Conservation (phyloP, 2,888 invertebrate species). For the Oligia fasciuncula region DNA sequence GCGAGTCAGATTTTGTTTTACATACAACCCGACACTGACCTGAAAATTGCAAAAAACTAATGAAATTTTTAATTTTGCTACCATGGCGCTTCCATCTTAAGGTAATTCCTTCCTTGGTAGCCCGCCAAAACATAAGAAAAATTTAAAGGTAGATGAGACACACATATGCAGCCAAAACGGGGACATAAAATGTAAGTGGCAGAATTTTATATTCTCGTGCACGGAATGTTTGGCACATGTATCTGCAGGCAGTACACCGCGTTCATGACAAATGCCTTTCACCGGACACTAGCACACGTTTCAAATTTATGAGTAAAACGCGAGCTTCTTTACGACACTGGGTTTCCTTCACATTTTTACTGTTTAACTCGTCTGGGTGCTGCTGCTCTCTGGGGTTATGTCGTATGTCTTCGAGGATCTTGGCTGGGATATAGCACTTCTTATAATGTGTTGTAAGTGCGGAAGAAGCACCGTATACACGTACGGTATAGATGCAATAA, state of each 20-base stretch:
- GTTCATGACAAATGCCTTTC: slow-evolving; percentile 53
- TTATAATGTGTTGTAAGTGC: slow-evolving; percentile 3
- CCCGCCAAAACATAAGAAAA: too few relatives aligned
- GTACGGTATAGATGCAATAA: not conserved
- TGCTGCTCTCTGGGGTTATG: slow-evolving; percentile 28
- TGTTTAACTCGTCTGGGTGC: slow-evolving; percentile 23
- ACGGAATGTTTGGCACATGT: slow-evolving; percentile 46
- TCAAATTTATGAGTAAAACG: slow-evolving; percentile 60
- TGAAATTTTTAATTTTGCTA: not conserved
- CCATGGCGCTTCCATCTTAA: too few relatives aligned
- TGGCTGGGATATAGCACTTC: slow-evolving; percentile 2
- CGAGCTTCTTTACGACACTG: slow-evolving; percentile 48
- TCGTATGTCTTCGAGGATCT: slow-evolving; percentile 19
- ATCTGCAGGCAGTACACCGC: slow-evolving; percentile 25
- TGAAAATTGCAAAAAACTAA: too few relatives aligned
- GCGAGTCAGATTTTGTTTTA: too few relatives aligned
- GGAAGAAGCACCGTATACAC: too few relatives aligned
- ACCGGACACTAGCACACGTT: slow-evolving; percentile 57
- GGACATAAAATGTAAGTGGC: slow-evolving; percentile 13
- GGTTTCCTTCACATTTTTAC: slow-evolving; percentile 50
- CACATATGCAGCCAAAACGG: slow-evolving; percentile 4
- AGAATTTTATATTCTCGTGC: slow-evolving; percentile 22
- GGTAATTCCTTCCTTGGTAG: too few relatives aligned
- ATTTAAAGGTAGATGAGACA: not conserved
- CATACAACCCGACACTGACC: too few relatives aligned